phyloP scores from a whole-genome alignment of 2,888 invertebrate species.

The Ectropis crepuscularia region DNA sequence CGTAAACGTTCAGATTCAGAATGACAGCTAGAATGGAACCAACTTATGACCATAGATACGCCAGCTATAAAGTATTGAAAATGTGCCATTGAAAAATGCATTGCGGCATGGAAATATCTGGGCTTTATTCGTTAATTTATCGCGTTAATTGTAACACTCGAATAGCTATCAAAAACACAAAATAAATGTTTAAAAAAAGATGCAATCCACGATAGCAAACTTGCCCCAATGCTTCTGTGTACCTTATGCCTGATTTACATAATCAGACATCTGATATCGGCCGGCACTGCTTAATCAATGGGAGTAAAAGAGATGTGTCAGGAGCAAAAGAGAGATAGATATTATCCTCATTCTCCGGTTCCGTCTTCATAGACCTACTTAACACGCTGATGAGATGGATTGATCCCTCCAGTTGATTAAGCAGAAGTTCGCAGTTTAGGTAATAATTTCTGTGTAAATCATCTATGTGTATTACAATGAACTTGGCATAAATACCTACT shows the following conservation, averaged over 20 bases:
- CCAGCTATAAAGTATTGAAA: not conserved
- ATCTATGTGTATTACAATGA: slow-evolving; percentile 10
- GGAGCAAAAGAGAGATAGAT: too few species aligned
- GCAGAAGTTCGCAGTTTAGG: not conserved
- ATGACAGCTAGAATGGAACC: too few species aligned
- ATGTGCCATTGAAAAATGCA: slow-evolving; percentile 11
- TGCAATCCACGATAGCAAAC: slow-evolving; percentile 30
- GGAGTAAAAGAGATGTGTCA: too few species aligned
- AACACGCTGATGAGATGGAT: too few species aligned
- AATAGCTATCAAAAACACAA: slow-evolving; percentile 28
- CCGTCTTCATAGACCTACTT: too few species aligned
- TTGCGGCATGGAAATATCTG: not conserved
- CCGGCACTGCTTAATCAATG: too few species aligned
- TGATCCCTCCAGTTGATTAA: too few species aligned
- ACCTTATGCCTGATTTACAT: not conserved
- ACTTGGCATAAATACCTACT: slow-evolving; percentile 23
- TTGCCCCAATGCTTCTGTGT: slow-evolving; percentile 19
- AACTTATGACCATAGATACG: too few species aligned
- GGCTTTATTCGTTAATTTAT: slow-evolving; percentile 8
- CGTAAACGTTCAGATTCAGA: too few species aligned
- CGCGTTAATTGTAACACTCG: slow-evolving; percentile 13
- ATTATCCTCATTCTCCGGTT: too few species aligned
- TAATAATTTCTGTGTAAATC: slow-evolving; percentile 9
- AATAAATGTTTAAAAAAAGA: slow-evolving; percentile 15
- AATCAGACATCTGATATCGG: too few species aligned